These are phyloP conservation scores for Aeoliscus strigatus DNA, from an alignment of 2,797 vertebrate species.

Conservation along the genomic window DNA sequence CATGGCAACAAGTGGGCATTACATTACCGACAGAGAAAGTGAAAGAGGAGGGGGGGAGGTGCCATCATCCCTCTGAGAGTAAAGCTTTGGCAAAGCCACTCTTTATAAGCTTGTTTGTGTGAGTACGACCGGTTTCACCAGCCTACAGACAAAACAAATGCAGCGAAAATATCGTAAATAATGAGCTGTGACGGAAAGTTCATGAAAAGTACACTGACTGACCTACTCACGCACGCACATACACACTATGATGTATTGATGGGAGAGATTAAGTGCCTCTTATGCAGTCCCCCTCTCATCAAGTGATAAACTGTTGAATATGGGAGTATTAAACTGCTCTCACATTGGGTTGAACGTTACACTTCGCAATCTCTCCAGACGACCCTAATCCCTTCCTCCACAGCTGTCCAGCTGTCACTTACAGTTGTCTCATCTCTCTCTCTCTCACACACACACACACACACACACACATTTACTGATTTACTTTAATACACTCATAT, in stretches of 20 bases:
- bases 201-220: slow-evolving; percentile 12
- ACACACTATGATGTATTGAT: neutral
- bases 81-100: slow-evolving; percentile 10
- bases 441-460: too few species aligned
- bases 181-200: too few species aligned
- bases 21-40: slow-evolving; percentile 24
- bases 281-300: slow-evolving; percentile 27
- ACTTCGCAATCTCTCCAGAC: slow-evolving; percentile 14
- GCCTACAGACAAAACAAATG: too few species aligned
- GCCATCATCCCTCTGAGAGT: slow-evolving; percentile 15
- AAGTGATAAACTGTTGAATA: slow-evolving; percentile 27
- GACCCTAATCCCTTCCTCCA: slow-evolving; percentile 29
- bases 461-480: too few species aligned
- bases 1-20: slow-evolving; percentile 69
- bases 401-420: slow-evolving; percentile 39
- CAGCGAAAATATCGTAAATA: too few species aligned
- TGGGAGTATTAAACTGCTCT: slow-evolving; percentile 32
- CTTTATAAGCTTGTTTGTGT: slow-evolving; percentile 1
- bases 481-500: too few species aligned
- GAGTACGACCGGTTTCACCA: too few species aligned
- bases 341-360: slow-evolving; percentile 22
- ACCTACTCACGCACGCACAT: neutral
- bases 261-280: slow-evolving; percentile 37
- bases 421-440: slow-evolving; percentile 20
- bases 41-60: slow-evolving; percentile 28